Evolutionary conservation across 1,140 invertebrate genomes (phyloP).

Genomic region (Colletes gigas): DNA sequence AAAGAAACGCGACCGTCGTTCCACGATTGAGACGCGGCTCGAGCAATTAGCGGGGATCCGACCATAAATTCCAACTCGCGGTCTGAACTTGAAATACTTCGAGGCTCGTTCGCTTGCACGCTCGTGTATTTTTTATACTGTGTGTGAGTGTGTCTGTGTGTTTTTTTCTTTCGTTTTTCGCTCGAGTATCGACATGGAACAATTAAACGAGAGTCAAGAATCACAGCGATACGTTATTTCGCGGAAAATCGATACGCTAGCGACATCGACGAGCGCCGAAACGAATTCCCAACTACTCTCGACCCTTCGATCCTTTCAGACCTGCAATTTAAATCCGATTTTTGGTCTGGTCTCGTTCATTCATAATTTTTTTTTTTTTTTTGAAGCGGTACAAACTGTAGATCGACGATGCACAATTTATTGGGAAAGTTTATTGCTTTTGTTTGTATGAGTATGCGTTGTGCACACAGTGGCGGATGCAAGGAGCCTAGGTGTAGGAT

Average conservation of each 20-base stretch:
- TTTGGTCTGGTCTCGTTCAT: background rate
- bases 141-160: background rate
- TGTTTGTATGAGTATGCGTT: too few relatives aligned
- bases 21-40: too few relatives aligned
- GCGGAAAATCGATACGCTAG: slow-evolving; percentile 1
- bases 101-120: background rate
- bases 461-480: too few relatives aligned
- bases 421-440: too few relatives aligned
- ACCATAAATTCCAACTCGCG: too few relatives aligned
- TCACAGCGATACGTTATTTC: slow-evolving; percentile 1
- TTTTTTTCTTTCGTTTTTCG: background rate
- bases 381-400: too few relatives aligned
- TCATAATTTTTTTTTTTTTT: too few relatives aligned
- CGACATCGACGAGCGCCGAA: background rate
- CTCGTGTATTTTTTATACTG: background rate
- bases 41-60: slow-evolving; percentile 1
- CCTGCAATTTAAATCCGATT: too few relatives aligned
- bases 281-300: background rate
- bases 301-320: too few relatives aligned
- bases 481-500: too few relatives aligned
- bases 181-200: too few relatives aligned
- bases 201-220: slow-evolving; percentile 1
- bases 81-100: background rate
- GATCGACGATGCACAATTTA: too few relatives aligned
- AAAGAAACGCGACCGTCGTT: slow-evolving; percentile 3